Conservation (phyloP, 2,113 vertebrate genomes). For the Perca schrenkii region DNA sequence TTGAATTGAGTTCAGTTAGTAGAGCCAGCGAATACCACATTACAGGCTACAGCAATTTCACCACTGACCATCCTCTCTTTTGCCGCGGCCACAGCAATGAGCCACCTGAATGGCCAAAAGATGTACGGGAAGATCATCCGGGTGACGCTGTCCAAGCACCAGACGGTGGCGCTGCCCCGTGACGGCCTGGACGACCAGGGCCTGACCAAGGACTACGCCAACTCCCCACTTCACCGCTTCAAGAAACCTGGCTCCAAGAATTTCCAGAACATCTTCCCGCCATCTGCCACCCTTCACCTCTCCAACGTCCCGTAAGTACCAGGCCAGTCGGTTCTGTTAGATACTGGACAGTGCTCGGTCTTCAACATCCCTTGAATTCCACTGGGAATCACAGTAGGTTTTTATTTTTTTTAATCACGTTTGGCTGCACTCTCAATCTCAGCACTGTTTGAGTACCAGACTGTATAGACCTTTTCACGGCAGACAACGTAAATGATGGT, state of each 20-base stretch:
- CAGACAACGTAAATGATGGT: background rate
- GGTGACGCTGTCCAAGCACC: constrained; percentile 96
- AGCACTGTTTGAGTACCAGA: background rate
- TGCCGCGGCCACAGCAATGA: constrained; percentile 88
- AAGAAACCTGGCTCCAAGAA: constrained; percentile 98
- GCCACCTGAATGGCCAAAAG: constrained; percentile 98
- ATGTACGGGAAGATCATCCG: constrained; percentile 98
- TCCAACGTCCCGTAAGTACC: constrained; percentile 97
- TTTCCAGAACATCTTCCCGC: constrained; percentile 98
- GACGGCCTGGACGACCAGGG: constrained; percentile 98
- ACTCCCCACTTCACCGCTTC: constrained; percentile 97
- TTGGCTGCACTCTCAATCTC: background rate
- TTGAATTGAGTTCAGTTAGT: background rate
- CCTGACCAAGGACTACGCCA: constrained; percentile 96
- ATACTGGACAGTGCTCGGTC: background rate
- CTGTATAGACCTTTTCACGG: background rate
- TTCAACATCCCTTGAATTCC: background rate
- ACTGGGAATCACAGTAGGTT: no score
- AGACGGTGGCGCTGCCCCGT: constrained; percentile 95
- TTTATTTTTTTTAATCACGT: no score
- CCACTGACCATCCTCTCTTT: background rate
- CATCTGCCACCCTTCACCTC: constrained; percentile 95
- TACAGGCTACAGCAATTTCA: background rate
- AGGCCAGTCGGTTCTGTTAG: background rate
- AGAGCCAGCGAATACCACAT: background rate